Evolutionary conservation across 2,113 vertebrate genomes (phyloP).

Genomic region (Ameiurus melas): DNA sequence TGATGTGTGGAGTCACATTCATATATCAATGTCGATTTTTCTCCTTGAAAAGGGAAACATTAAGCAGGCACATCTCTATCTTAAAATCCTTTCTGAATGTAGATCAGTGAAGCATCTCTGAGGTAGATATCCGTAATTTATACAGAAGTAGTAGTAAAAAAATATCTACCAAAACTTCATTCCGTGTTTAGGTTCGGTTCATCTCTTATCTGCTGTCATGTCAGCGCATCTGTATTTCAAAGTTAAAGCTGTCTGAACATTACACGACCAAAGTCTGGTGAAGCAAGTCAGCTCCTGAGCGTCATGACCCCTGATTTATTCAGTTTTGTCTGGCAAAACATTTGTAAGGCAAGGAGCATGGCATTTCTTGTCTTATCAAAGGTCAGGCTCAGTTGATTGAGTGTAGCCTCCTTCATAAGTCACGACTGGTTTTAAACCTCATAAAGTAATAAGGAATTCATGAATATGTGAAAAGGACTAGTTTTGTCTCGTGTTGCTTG

Average conservation of each 20-base stretch:
- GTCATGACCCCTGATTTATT: constrained; percentile 2
- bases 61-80: neutral
- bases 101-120: neutral
- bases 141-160: neutral
- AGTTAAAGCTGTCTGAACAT: constrained; percentile 26
- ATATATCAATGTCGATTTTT: neutral
- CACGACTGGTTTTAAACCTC: neutral
- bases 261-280: neutral
- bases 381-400: neutral
- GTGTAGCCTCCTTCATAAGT: neutral
- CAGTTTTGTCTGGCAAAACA: constrained; percentile 3
- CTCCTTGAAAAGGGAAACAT: neutral
- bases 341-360: constrained; percentile 3
- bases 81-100: neutral
- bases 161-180: neutral
- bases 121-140: neutral
- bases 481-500: neutral
- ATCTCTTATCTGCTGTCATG: neutral
- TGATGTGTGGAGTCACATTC: neutral
- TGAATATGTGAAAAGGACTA: neutral
- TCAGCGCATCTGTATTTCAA: constrained; percentile 34
- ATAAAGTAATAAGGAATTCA: neutral
- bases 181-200: too few species aligned
- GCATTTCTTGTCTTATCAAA: constrained; percentile 28
- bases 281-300: neutral